Conservation (phyloP, 2,888 invertebrate genomes). For the Eumacrocentrus americanus region DNA sequence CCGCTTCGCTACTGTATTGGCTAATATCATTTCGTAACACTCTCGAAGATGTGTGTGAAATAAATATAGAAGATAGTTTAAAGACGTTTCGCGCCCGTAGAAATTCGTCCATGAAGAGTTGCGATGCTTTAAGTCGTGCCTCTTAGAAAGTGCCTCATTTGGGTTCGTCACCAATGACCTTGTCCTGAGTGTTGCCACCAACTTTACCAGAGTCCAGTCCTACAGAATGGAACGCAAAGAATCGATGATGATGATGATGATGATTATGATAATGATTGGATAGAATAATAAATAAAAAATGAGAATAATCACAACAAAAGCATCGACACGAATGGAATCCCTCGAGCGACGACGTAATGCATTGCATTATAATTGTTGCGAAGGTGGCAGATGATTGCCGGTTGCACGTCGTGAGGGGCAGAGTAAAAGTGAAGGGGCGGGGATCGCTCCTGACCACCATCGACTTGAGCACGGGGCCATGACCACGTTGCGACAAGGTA, state of each 20-base stretch:
- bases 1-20: too few relatives aligned
- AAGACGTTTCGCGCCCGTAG: too few relatives aligned
- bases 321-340: background rate
- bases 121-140: too few relatives aligned
- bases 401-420: slow-evolving; percentile 28
- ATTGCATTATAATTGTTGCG: slow-evolving; percentile 24
- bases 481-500: slow-evolving; percentile 60
- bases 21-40: too few relatives aligned
- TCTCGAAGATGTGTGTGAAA: too few relatives aligned
- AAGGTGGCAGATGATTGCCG: slow-evolving; percentile 22
- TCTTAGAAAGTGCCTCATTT: slow-evolving; percentile 30
- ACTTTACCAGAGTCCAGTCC: slow-evolving; percentile 1
- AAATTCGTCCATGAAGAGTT: too few relatives aligned
- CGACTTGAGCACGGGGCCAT: slow-evolving; percentile 51
- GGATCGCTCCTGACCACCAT: slow-evolving; percentile 50
- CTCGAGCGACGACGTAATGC: slow-evolving; percentile 15
- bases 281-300: background rate
- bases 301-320: background rate
- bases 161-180: slow-evolving; percentile 24
- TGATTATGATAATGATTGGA: background rate
- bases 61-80: too few relatives aligned
- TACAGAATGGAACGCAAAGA: slow-evolving; percentile 3
- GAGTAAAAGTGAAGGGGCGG: slow-evolving; percentile 33
- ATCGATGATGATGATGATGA: background rate
- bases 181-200: slow-evolving; percentile 14